Conservation (phyloP, 2,113 vertebrate genomes). For the Peromyscus polionotus region DNA sequence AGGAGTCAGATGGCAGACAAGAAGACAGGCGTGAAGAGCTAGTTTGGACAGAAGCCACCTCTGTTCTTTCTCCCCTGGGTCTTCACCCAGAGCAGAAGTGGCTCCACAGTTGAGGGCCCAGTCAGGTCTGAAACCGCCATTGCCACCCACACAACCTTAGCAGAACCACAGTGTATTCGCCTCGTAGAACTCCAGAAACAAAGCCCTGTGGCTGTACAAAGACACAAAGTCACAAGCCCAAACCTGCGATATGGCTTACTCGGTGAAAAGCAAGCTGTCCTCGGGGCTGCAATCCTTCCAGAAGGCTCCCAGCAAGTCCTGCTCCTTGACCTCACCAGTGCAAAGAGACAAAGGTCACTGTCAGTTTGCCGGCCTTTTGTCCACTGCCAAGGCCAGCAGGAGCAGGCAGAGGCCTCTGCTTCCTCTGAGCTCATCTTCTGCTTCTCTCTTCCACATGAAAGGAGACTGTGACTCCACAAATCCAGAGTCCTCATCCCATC, state of each 20-base stretch:
- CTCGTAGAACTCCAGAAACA: not conserved
- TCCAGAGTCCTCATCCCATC: not conserved
- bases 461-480: not conserved
- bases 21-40: not conserved
- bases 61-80: not conserved
- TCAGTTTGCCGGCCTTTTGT: not conserved
- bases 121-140: not conserved
- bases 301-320: not conserved
- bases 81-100: not conserved
- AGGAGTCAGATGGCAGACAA: too few species aligned
- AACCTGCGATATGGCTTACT: not conserved
- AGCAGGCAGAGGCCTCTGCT: not conserved
- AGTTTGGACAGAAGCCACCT: accelerated
- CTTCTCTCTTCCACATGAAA: not conserved
- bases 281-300: not conserved
- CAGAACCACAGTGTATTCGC: not conserved
- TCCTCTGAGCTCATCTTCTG: not conserved
- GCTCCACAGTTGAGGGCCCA: not conserved
- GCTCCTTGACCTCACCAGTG: not conserved
- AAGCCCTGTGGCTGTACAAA: not conserved
- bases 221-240: not conserved
- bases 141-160: not conserved
- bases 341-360: not conserved
- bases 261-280: not conserved
- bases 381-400: not conserved